phyloP scores from a whole-genome alignment of 2,888 invertebrate genomes.

The Apotomis turbidana region DNA sequence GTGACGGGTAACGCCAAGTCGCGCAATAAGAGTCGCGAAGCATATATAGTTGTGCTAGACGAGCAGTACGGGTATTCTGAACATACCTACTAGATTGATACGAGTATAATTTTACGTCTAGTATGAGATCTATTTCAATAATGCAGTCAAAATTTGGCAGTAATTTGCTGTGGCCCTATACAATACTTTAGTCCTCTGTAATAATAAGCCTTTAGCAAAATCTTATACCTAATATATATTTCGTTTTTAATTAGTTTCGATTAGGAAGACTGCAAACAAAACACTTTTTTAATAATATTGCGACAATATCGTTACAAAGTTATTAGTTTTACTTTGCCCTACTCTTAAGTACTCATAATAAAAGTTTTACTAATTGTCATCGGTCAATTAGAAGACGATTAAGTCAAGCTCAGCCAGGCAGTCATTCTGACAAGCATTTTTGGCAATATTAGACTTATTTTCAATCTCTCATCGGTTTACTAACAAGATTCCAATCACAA shows the following conservation, averaged over 20 bases:
- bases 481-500: not conserved
- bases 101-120: conserved; percentile 33
- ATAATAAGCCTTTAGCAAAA: not conserved
- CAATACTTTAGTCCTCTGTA: conserved; percentile 5
- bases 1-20: too few species aligned
- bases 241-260: not conserved
- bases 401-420: not conserved
- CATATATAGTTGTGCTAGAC: too few species aligned
- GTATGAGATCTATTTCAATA: conserved; percentile 38
- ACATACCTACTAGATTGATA: conserved; percentile 26
- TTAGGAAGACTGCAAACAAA: conserved; percentile 27
- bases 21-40: not conserved
- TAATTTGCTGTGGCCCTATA: conserved; percentile 18
- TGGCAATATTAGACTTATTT: not conserved
- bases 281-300: conserved; percentile 32
- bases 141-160: conserved; percentile 37
- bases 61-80: not conserved
- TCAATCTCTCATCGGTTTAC: not conserved
- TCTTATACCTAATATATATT: not conserved
- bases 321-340: conserved; percentile 44
- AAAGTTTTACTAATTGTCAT: not conserved
- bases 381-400: not conserved
- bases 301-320: conserved; percentile 31
- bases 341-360: not conserved
- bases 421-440: not conserved